Percentiles rank a stretch among this genome's conserved stretches.
These are phyloP conservation scores for Venustaconcha ellipsiformis DNA, from an alignment of 1,140 invertebrate genomes.

Conservation along the genomic window DNA sequence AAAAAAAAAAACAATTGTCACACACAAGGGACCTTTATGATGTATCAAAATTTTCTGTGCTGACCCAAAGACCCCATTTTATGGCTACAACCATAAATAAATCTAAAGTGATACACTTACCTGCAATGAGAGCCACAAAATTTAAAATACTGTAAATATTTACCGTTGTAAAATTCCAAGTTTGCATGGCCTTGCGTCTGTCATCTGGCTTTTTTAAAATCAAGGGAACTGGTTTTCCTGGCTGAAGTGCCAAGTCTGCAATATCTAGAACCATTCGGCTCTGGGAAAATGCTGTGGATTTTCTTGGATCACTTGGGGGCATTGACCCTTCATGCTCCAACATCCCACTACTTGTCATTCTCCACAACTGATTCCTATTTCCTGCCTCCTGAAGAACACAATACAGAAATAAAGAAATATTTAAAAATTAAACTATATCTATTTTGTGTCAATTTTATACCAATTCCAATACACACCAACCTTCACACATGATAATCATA, in stretches of 20 bases:
- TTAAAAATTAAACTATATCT: no score
- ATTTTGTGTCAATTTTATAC: no score
- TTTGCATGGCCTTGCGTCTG: slow-evolving; percentile 87
- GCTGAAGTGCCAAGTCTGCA: slow-evolving; percentile 84
- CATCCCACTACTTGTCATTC: slow-evolving; percentile 88
- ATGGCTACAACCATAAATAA: no score
- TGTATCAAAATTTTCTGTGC: no score
- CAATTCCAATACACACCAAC: no score
- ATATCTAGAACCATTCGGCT: slow-evolving; percentile 79
- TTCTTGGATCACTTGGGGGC: slow-evolving; percentile 72
- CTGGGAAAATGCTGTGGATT: slow-evolving; percentile 19
- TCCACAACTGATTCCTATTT: slow-evolving; percentile 93
- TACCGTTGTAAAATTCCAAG: slow-evolving; percentile 87
- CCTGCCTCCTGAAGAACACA: slow-evolving; percentile 76
- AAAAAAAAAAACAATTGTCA: no score
- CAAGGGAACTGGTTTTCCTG: slow-evolving; percentile 77
- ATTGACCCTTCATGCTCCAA: slow-evolving; percentile 93
- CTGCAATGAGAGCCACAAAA: no score
- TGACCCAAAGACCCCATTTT: no score
- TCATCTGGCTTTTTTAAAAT: slow-evolving; percentile 85
- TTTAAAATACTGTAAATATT: slow-evolving; percentile 1
- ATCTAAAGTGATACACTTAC: no score
- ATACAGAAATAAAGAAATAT: no score
- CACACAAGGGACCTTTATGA: no score
- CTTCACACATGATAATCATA: no score